Evolutionary conservation across 1,140 invertebrate species (phyloP), one percentile per base, ranked within the genome.

Genomic region (Centruroides sculpturatus): DNA sequence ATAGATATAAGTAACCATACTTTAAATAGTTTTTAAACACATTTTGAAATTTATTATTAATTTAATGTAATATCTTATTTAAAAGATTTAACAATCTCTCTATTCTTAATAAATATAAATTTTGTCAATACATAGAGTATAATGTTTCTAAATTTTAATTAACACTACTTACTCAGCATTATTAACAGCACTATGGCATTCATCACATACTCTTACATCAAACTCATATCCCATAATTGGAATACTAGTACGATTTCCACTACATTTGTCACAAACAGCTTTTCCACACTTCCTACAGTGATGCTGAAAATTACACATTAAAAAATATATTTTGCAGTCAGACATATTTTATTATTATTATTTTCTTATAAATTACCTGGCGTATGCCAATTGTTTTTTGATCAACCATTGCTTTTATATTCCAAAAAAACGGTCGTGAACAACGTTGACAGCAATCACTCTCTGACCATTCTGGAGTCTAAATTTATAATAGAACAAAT

Each of bases 141-240:
- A 23, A 23, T 23, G 2, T 23, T 23, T 23, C 23, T 23, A 23
- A 23, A 12, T 4, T 46, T 10, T 49, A 55, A 13, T 41, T 41
- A 41, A n/a, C 23, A 23, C 23, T 23, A 61, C 59, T 65, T 59
- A 70, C 58, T 95, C 92, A 62, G 84, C 83, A 68, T 88, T 85
- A 68, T 88, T 85, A 36, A 96, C 79, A 63, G 82, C 81, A 69
- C 81, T 80, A 73, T 85, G 84, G 76, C 96, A 99, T 23, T 84
- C 83, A 71, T 92, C 87, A 77, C 96, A 99, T 47, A 98, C 87
- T 62, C 96, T 78, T 58, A 98, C 92, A 73, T 91, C 88, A 78
- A 94, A 95, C 77, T 99, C 96, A 77, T 94, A 98, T 47, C 96
- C 96, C 88, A 98, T 92, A 55, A 84, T 78, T 0, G 96, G 96